Evolutionary conservation across 2,113 vertebrate genomes (phyloP).

Genomic region (Carassius auratus): DNA sequence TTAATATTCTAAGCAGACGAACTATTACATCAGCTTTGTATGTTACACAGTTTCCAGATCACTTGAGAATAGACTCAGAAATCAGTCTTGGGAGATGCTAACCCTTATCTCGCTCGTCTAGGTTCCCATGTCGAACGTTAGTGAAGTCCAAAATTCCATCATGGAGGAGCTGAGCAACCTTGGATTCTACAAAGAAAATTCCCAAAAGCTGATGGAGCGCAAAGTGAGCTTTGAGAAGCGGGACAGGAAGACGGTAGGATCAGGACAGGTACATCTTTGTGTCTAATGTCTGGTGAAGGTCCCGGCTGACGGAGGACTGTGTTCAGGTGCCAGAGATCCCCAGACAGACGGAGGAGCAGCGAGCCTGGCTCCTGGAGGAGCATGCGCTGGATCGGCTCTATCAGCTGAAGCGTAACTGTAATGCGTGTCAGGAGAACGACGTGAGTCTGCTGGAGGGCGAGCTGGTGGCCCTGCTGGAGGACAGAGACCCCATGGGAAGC

Average conservation of each 20-base stretch:
- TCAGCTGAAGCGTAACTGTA: constrained; percentile 93
- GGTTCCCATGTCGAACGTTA: constrained; percentile 81
- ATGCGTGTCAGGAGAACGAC: constrained; percentile 90
- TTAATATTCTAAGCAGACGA: neutral
- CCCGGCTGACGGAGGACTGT: neutral
- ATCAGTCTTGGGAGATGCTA: no score
- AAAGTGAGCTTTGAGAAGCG: constrained; percentile 93
- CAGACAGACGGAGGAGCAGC: constrained; percentile 84
- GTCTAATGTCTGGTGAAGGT: neutral
- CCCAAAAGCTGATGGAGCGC: constrained; percentile 86
- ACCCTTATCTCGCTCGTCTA: constrained; percentile 59
- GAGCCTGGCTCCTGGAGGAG: constrained; percentile 78
- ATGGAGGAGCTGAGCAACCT: constrained; percentile 89
- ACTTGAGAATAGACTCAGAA: no score
- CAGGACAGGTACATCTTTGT: neutral
- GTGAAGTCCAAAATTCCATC: constrained; percentile 86
- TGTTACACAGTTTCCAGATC: no score
- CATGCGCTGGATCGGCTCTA: constrained; percentile 78
- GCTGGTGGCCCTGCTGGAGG: constrained; percentile 87
- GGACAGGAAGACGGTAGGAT: constrained; percentile 84
- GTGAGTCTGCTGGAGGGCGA: constrained; percentile 91
- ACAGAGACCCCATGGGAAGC: constrained; percentile 88
- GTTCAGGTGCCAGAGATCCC: constrained; percentile 77
- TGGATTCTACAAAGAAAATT: constrained; percentile 89
- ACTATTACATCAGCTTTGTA: no score